Evolutionary conservation across 2,888 invertebrate genomes (phyloP).

Genomic region (Portevinia maculata): DNA sequence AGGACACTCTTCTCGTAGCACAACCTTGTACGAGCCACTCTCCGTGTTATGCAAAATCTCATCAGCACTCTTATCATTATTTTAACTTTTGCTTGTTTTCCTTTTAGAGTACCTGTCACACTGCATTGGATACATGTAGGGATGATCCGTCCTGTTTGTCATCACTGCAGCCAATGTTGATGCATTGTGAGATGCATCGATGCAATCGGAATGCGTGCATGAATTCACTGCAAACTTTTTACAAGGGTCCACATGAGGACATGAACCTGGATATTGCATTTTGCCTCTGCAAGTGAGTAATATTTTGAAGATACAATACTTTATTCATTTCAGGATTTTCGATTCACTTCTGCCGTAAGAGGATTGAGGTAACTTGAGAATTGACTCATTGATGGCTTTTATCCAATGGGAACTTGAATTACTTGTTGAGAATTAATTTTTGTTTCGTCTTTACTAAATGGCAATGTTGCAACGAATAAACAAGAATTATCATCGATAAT

Average conservation of each 20-base stretch:
- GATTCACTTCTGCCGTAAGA: slow-evolving; percentile 32
- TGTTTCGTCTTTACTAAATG: slow-evolving; percentile 21
- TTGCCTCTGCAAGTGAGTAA: slow-evolving; percentile 95
- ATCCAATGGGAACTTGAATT: slow-evolving; percentile 22
- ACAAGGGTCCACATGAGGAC: slow-evolving; percentile 90
- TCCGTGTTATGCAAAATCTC: slow-evolving; percentile 52
- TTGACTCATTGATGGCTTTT: slow-evolving; percentile 47
- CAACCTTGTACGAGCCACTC: slow-evolving; percentile 23
- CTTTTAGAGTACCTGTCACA: slow-evolving; percentile 93
- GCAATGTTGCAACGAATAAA: slow-evolving; percentile 20
- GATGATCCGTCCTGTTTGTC: slow-evolving; percentile 91
- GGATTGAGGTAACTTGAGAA: slow-evolving; percentile 9
- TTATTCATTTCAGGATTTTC: slow-evolving; percentile 62
- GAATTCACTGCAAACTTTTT: slow-evolving; percentile 93
- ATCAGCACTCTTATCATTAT: slow-evolving; percentile 46
- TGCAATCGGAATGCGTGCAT: slow-evolving; percentile 95
- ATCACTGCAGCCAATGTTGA: slow-evolving; percentile 92
- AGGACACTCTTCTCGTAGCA: slow-evolving; percentile 35
- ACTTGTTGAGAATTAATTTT: not conserved
- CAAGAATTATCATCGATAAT: slow-evolving; percentile 10
- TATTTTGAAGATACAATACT: slow-evolving; percentile 58
- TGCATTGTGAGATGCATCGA: slow-evolving; percentile 89
- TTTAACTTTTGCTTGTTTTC: slow-evolving; percentile 43
- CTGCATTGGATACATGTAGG: slow-evolving; percentile 91
- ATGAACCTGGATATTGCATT: slow-evolving; percentile 96